These are phyloP conservation scores for Ochropleura plecta DNA, from an alignment of 2,888 invertebrate species.

Conservation along the genomic window DNA sequence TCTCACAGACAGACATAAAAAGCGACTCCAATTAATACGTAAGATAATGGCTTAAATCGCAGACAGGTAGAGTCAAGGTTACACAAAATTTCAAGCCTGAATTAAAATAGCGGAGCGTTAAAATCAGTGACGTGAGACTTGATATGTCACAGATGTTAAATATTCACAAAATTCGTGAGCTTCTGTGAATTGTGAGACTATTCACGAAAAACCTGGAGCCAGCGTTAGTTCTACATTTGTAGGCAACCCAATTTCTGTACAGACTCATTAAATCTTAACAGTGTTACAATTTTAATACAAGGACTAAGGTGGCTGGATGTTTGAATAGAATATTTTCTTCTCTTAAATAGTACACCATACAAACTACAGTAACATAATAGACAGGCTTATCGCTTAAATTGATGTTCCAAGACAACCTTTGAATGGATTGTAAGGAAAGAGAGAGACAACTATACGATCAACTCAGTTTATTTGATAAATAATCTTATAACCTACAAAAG, in stretches of 20 bases:
- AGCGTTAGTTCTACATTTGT: background rate
- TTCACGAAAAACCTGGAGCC: background rate
- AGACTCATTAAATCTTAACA: background rate
- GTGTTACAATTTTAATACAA: too few species aligned
- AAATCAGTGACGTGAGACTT: slow-evolving; percentile 1
- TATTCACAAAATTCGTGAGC: background rate
- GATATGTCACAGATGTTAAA: slow-evolving; percentile 20
- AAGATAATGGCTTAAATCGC: slow-evolving; percentile 9
- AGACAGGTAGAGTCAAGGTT: slow-evolving; percentile 18
- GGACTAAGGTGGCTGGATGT: background rate
- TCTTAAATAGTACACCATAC: background rate
- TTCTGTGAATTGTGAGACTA: background rate
- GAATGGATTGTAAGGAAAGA: background rate
- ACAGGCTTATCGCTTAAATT: background rate
- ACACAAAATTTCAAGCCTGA: slow-evolving; percentile 12
- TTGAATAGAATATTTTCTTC: background rate
- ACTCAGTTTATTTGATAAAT: background rate
- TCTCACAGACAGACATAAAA: background rate
- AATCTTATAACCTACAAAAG: background rate
- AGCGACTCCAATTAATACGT: background rate
- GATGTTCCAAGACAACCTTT: background rate
- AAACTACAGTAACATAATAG: background rate
- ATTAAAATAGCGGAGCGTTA: slow-evolving; percentile 7
- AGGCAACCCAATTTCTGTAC: background rate
- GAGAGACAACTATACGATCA: background rate